phyloP scores from a whole-genome alignment of 2,113 vertebrate genomes.

The Cyprinodon variegatus region DNA sequence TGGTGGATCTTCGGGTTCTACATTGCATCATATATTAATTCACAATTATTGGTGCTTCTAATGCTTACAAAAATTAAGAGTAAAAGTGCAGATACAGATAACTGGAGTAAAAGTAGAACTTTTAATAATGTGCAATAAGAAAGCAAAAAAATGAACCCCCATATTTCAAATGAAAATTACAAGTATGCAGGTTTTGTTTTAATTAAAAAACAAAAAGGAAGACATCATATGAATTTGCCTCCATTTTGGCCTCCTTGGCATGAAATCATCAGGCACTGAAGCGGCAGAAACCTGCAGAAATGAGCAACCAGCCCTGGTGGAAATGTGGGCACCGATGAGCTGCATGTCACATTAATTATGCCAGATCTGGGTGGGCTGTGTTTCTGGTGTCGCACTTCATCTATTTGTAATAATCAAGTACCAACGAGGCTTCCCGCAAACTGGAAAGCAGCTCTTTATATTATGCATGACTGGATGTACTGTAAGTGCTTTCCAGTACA shows the following conservation, averaged over 20 bases:
- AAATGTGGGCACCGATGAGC: constrained; percentile 63
- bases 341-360: constrained; percentile 74
- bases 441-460: constrained; percentile 63
- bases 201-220: constrained; percentile 58
- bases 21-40: constrained; percentile 9
- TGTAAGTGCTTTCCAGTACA: constrained; percentile 69
- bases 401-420: constrained; percentile 73
- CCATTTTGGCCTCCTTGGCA: constrained; percentile 39
- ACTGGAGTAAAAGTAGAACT: background rate
- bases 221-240: constrained; percentile 66
- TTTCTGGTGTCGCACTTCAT: constrained; percentile 65
- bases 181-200: constrained; percentile 19
- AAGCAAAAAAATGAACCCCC: background rate
- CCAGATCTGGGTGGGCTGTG: constrained; percentile 47
- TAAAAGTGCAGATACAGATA: too few species aligned
- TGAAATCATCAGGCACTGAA: constrained; percentile 58
- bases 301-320: constrained; percentile 52
- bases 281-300: constrained; percentile 59
- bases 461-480: constrained; percentile 63
- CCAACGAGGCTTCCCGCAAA: constrained; percentile 52
- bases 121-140: background rate
- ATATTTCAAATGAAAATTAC: background rate
- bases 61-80: background rate
- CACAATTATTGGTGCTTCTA: constrained; percentile 18
- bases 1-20: constrained; percentile 15